A percentile compares a stretch with the other conserved stretches of the same genome.
Conservation (phyloP, 2,797 vertebrate species). For the Sebastes hubbsi region DNA sequence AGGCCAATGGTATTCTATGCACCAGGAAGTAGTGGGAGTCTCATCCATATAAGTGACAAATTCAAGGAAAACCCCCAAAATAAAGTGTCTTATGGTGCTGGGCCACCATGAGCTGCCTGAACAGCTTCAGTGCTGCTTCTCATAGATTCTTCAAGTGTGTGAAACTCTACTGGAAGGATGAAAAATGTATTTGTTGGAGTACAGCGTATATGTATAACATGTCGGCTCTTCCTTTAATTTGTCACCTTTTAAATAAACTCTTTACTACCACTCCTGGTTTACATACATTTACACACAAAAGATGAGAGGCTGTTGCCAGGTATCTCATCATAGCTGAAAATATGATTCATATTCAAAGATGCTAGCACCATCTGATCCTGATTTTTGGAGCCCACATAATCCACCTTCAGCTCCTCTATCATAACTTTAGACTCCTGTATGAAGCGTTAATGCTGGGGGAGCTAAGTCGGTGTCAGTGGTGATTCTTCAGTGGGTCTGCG, state of each 20-base stretch:
- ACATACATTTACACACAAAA: neutral
- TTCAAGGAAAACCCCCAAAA: neutral
- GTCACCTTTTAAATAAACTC: neutral
- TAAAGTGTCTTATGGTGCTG: neutral
- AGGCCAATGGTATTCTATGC: neutral
- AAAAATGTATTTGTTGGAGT: too few species aligned
- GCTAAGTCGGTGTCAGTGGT: constrained; percentile 28
- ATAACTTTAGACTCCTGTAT: constrained; percentile 22
- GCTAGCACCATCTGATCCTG: neutral
- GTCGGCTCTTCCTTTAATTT: neutral
- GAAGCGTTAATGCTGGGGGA: constrained; percentile 28
- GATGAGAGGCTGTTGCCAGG: neutral
- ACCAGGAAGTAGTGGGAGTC: neutral
- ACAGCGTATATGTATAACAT: neutral
- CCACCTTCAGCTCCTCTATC: constrained; percentile 29
- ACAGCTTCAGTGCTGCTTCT: too few species aligned
- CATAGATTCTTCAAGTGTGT: too few species aligned
- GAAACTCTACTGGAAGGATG: too few species aligned
- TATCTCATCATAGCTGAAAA: neutral
- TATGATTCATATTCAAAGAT: constrained; percentile 11
- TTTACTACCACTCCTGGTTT: neutral
- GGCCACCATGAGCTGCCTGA: too few species aligned
- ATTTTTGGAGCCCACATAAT: constrained; percentile 18
- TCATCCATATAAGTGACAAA: neutral
- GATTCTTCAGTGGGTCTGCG: constrained; percentile 27